These are phyloP conservation scores for Xenopus borealis DNA, from an alignment of 2,113 vertebrate species.

Conservation along the genomic window DNA sequence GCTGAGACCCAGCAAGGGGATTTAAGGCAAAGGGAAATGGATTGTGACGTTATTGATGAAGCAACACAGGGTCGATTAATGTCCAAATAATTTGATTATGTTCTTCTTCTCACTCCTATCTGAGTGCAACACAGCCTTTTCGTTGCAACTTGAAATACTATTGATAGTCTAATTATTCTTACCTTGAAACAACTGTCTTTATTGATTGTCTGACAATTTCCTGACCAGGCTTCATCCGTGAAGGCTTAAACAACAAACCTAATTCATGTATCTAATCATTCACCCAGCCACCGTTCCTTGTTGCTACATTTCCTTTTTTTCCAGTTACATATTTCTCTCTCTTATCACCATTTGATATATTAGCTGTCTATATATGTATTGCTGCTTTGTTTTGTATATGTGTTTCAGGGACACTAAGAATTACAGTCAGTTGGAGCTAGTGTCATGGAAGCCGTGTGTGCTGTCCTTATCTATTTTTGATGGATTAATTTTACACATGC, in stretches of 20 bases:
- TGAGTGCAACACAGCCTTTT: neutral
- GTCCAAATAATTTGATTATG: neutral
- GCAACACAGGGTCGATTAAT: neutral
- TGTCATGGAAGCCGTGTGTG: conserved; percentile 33
- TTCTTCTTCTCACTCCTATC: neutral
- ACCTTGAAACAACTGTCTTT: conserved; percentile 5
- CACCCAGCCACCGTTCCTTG: conserved; percentile 26
- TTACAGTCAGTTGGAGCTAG: conserved; percentile 37
- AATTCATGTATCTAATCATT: conserved; percentile 24
- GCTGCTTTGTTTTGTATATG: conserved; percentile 28
- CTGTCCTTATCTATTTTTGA: conserved; percentile 45
- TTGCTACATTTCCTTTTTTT: conserved; percentile 3
- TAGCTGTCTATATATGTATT: conserved; percentile 39
- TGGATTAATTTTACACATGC: conserved; percentile 44
- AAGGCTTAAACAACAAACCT: conserved; percentile 1
- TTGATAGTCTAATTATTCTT: conserved; percentile 9
- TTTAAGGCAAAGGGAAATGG: too few species aligned
- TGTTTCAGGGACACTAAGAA: conserved; percentile 28
- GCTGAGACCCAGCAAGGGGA: neutral
- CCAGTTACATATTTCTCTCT: conserved; percentile 40
- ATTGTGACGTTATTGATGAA: too few species aligned
- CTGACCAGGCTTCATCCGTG: neutral
- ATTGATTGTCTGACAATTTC: conserved; percentile 17
- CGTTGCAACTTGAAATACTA: neutral
- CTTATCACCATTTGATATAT: conserved; percentile 44